These are phyloP conservation scores for Eriocheir sinensis DNA, from an alignment of 1,140 invertebrate genomes.

Conservation along the genomic window DNA sequence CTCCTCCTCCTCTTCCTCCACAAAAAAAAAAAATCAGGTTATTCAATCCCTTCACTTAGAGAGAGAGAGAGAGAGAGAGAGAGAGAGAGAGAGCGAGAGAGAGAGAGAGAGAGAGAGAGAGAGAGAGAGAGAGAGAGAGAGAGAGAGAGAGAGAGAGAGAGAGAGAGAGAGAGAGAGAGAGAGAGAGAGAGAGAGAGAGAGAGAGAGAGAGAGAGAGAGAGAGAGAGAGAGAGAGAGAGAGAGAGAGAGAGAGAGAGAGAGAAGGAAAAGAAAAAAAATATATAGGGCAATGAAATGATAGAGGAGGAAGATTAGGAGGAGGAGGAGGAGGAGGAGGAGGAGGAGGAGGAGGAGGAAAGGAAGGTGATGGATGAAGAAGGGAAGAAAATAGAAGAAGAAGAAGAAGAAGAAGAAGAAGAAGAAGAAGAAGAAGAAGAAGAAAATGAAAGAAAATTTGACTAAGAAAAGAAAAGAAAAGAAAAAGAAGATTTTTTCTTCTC, in stretches of 20 bases:
- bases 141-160: conserved; percentile 22
- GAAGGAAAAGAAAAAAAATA: neutral
- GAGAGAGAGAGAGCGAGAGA: too few relatives aligned
- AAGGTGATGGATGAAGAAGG: neutral
- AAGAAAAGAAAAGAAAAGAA: too few relatives aligned
- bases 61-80: too few relatives aligned
- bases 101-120: conserved; percentile 22
- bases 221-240: conserved; percentile 22
- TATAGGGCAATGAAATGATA: neutral
- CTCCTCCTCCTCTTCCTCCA: too few relatives aligned
- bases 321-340: neutral
- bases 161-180: conserved; percentile 22
- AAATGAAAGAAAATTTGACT: too few relatives aligned
- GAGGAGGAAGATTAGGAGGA: neutral
- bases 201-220: conserved; percentile 22
- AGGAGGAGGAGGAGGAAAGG: neutral
- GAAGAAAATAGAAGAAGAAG: neutral
- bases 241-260: neutral
- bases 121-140: conserved; percentile 22
- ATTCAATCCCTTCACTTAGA: neutral
- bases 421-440: too few relatives aligned
- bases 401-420: too few relatives aligned
- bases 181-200: conserved; percentile 22
- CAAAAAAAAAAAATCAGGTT: neutral
- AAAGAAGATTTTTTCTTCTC: too few relatives aligned